Percentiles rank a stretch among this genome's conserved stretches.
phyloP scores from a whole-genome alignment of 2,797 vertebrate species.

The Urocyon cinereoargenteus region DNA sequence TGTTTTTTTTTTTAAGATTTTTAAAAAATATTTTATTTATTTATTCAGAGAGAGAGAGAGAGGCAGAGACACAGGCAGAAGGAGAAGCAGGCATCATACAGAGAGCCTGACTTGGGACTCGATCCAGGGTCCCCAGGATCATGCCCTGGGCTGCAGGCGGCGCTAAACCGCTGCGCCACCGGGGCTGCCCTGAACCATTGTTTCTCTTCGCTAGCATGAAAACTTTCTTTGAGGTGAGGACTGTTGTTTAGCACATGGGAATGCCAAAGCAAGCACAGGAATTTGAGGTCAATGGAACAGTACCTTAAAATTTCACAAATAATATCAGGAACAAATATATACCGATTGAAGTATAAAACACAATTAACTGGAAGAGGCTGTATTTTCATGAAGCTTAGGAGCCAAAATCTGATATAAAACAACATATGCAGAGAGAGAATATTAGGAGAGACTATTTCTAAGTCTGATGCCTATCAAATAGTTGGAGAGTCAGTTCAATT shows the following conservation, averaged over 20 bases:
- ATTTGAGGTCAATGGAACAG: constrained; percentile 6
- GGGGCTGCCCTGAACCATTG: neutral
- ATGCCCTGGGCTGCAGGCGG: no score
- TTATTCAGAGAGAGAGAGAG: no score
- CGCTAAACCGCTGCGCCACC: no score
- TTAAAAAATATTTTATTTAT: no score
- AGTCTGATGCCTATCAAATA: neutral
- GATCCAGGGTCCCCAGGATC: no score
- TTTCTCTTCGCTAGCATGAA: constrained; percentile 21
- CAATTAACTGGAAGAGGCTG: neutral
- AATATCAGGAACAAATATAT: constrained; percentile 27
- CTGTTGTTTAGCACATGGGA: constrained; percentile 31
- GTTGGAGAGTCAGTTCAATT: neutral
- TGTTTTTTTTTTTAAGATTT: neutral
- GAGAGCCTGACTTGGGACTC: no score
- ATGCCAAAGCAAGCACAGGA: neutral
- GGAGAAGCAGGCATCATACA: no score
- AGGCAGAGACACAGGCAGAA: no score
- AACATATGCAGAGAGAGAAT: neutral
- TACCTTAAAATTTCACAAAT: neutral
- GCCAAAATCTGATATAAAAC: neutral
- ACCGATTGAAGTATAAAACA: constrained; percentile 49
- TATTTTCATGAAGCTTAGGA: constrained; percentile 41
- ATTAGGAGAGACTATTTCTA: constrained; percentile 14
- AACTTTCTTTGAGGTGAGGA: neutral